Evolutionary conservation across 2,113 vertebrate species (phyloP).

Genomic region (Brachypodius melanocephalos): DNA sequence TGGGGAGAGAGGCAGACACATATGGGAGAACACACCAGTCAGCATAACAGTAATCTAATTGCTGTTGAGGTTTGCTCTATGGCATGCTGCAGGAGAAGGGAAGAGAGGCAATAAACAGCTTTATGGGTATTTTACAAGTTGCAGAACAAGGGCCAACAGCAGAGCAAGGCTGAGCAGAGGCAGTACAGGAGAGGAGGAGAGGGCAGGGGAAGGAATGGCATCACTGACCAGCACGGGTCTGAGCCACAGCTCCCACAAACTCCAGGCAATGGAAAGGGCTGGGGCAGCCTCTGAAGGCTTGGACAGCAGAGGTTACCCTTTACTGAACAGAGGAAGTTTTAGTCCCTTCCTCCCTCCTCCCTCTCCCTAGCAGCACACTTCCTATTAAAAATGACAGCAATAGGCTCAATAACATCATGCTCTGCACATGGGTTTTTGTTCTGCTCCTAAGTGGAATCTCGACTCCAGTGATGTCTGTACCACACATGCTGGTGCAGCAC

Average conservation of each 20-base stretch:
- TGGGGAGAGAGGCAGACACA: background rate
- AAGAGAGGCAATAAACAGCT: background rate
- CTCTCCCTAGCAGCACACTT: background rate
- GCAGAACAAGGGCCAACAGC: background rate
- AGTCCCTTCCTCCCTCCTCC: background rate
- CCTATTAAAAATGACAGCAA: background rate
- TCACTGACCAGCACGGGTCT: background rate
- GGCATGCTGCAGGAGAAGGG: background rate
- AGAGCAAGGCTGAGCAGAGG: background rate
- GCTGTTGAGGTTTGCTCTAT: background rate
- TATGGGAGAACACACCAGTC: background rate
- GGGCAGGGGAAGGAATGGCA: background rate
- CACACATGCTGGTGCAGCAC: fast-evolving
- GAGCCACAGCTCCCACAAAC: background rate
- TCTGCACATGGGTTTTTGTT: background rate
- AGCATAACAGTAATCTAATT: background rate
- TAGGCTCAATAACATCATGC: background rate
- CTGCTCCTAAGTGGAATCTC: background rate
- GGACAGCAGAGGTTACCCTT: background rate
- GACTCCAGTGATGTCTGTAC: background rate
- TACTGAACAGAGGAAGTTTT: background rate
- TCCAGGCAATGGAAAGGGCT: background rate
- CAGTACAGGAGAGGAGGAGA: background rate
- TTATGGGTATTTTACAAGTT: background rate
- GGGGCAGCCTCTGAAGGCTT: background rate